Conservation (phyloP, 2,113 vertebrate species). For the Marmota flaviventris region DNA sequence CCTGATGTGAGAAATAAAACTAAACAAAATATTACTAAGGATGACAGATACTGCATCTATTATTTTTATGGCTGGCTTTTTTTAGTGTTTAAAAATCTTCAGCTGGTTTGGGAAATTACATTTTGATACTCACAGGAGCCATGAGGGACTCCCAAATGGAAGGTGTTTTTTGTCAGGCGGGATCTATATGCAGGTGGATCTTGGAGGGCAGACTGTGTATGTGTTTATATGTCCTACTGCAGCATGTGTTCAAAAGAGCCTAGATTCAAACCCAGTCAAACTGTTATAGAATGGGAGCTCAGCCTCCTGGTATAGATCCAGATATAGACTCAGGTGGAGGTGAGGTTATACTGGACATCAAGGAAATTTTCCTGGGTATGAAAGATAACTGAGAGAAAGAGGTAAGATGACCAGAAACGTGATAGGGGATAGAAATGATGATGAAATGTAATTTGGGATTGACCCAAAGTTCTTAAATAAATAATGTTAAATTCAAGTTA, state of each 20-base stretch:
- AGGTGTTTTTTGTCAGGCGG: neutral
- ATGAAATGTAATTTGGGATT: neutral
- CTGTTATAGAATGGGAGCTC: neutral
- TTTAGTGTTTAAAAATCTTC: conserved; percentile 59
- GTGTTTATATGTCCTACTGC: neutral
- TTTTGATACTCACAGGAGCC: neutral
- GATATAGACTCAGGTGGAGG: rapidly evolving
- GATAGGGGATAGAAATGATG: neutral
- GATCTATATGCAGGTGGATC: neutral
- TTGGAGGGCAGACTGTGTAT: neutral
- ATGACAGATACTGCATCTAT: conserved; percentile 58
- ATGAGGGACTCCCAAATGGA: conserved; percentile 1
- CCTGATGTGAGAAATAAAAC: conserved; percentile 74
- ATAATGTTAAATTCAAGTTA: neutral
- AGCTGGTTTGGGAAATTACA: conserved; percentile 52
- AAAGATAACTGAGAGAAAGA: neutral
- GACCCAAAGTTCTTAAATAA: neutral
- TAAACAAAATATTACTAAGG: conserved; percentile 71
- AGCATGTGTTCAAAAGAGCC: neutral
- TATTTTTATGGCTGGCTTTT: conserved; percentile 67
- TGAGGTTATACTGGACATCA: neutral
- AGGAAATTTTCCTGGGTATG: neutral
- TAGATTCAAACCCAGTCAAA: neutral
- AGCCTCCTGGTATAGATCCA: neutral
- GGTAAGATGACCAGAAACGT: neutral